Evolutionary conservation across 2,113 vertebrate species (phyloP), one percentile per base, ranked within the genome.

Genomic region (Leptosomus discolor): DNA sequence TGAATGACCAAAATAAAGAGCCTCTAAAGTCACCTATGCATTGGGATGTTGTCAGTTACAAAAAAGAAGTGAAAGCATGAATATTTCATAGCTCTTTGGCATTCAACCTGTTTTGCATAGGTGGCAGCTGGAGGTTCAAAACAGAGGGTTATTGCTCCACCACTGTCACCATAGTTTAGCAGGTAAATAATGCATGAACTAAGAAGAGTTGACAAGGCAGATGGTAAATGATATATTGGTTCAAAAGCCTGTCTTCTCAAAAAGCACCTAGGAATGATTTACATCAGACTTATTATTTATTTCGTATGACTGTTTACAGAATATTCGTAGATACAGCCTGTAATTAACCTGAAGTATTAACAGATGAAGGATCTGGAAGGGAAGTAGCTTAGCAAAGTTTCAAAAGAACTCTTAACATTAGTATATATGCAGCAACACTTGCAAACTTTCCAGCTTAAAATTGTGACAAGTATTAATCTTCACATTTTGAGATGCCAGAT

Each of bases 181-280:
- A 92, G 91, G 95, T 97, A 96, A 96, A 96, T 96, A 97, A 97
- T 97, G 86, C 91, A 96, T 95, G 77, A 95, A 79, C 56, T 94
- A 41, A 94, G 92, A 83, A 90, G 68, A 87, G 41, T 84, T 95
- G 96, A 91, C 97, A 97, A 95, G 86, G 80, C 76, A 91, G 86
- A 73, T 0, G 2, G 73, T 94, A 94, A n/a, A 87, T 85, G 95
- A 94, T 91, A 70, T 75, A 95, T 91, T 91, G 80, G 64, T 87
- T 96, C 46, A 89, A 92, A 90, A 90, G 57, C 69, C 60, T 91
- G 34, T 87, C 80, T 94, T 32, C 56, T 88, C 65, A 60, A 37
- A 78, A 91, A 91, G 39, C 84, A n/a, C 73, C 60, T 75, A 89
- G 80, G 48, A 81, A 53, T 85, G 2, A 22, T 81, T 92, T 78